Percentiles rank a stretch among this genome's conserved stretches.
Conservation (phyloP, 1,140 invertebrate species). For the Drosophila virilis region DNA sequence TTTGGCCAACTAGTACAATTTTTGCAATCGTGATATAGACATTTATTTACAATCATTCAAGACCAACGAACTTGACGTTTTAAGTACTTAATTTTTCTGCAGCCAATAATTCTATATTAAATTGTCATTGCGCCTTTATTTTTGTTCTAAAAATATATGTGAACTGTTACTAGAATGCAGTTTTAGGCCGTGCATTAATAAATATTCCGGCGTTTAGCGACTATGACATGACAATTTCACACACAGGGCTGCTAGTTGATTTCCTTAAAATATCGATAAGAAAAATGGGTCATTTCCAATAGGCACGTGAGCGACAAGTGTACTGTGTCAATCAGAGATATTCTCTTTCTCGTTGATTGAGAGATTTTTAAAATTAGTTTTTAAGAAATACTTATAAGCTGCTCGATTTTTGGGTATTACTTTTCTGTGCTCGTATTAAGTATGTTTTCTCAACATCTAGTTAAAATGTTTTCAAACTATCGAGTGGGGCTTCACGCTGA, state of each 20-base stretch:
- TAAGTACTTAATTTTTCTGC: slow-evolving; percentile 67
- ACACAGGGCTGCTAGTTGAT: slow-evolving; percentile 20
- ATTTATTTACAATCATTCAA: slow-evolving; percentile 51
- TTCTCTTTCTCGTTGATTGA: background rate
- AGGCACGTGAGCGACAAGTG: background rate
- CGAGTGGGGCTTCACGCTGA: too few relatives aligned
- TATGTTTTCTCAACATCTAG: too few relatives aligned
- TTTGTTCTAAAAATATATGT: slow-evolving; percentile 60
- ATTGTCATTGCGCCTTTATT: slow-evolving; percentile 64
- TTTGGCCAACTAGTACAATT: slow-evolving; percentile 58
- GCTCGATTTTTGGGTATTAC: too few relatives aligned
- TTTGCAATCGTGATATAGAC: slow-evolving; percentile 49
- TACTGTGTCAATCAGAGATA: too few relatives aligned
- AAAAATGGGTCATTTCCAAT: background rate
- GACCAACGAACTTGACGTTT: slow-evolving; percentile 48
- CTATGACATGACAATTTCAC: slow-evolving; percentile 65
- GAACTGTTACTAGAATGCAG: slow-evolving; percentile 62
- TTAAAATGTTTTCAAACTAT: too few relatives aligned
- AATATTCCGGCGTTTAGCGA: slow-evolving; percentile 50
- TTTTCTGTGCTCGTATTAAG: too few relatives aligned
- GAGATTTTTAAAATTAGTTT: too few relatives aligned
- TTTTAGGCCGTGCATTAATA: slow-evolving; percentile 53
- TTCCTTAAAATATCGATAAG: slow-evolving; percentile 34
- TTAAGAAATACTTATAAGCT: too few relatives aligned
- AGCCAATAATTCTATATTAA: slow-evolving; percentile 51